A percentile compares a stretch with the other conserved stretches of the same genome.
Conservation (phyloP, 2,888 invertebrate genomes). For the Apodemia hepburni region DNA sequence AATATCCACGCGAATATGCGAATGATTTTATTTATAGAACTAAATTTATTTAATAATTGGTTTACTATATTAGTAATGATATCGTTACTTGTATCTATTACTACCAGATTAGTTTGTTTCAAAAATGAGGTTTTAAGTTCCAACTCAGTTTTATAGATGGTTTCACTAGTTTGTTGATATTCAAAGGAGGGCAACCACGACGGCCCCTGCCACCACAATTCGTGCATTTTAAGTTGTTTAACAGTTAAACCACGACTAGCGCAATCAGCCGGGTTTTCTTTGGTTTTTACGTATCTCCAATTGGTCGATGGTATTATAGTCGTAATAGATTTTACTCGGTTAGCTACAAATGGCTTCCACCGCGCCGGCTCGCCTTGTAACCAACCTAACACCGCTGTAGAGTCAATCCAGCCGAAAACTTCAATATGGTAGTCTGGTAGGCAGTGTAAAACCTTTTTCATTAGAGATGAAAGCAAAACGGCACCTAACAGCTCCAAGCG, state of each 20-base stretch:
- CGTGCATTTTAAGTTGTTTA: conserved; percentile 15
- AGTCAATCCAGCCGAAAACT: conserved; percentile 23
- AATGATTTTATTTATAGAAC: not conserved
- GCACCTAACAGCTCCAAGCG: conserved; percentile 13
- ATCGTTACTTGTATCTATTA: not conserved
- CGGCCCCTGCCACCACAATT: conserved; percentile 20
- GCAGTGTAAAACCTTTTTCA: too few relatives aligned
- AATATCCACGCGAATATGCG: not conserved
- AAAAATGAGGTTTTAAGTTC: not conserved
- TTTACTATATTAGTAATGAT: not conserved
- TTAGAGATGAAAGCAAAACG: too few relatives aligned
- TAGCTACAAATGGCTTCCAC: conserved; percentile 32
- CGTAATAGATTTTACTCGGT: conserved; percentile 26
- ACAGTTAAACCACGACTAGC: conserved; percentile 30
- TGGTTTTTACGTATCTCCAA: conserved; percentile 33
- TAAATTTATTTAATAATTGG: not conserved
- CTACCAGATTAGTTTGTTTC: not conserved
- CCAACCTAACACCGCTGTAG: conserved; percentile 28
- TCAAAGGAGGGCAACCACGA: conserved; percentile 23
- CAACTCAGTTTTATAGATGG: not conserved
- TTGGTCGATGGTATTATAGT: conserved; percentile 21
- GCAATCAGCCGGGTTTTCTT: conserved; percentile 31
- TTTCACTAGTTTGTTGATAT: not conserved
- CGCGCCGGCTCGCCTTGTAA: conserved; percentile 24
- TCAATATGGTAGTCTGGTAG: too few relatives aligned